These are phyloP conservation scores for Tricholauxania praeusta DNA, from an alignment of 2,888 invertebrate genomes.

Conservation along the genomic window DNA sequence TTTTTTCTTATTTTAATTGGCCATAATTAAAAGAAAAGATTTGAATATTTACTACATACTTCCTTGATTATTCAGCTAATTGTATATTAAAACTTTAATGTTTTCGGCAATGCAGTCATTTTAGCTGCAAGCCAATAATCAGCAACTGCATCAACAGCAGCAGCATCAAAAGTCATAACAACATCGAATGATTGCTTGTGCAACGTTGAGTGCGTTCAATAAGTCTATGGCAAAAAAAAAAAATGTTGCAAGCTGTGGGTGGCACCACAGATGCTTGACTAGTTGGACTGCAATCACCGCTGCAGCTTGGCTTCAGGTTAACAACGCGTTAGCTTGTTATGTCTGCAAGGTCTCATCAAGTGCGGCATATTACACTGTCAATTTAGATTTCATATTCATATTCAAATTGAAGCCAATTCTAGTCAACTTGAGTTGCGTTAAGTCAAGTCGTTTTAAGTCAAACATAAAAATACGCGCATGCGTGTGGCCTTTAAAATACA, in stretches of 20 bases:
- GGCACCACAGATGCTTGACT: background rate
- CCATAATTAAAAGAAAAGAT: no score
- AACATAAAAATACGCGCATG: conserved; percentile 6
- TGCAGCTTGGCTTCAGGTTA: background rate
- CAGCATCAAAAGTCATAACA: no score
- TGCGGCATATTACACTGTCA: background rate
- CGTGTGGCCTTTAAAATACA: conserved; percentile 16
- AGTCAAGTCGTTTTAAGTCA: conserved; percentile 5
- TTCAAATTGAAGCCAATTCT: background rate
- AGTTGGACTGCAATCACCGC: background rate
- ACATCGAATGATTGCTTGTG: no score
- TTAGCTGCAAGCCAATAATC: no score
- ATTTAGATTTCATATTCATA: background rate
- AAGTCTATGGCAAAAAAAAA: no score
- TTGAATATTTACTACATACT: no score
- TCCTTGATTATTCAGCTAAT: no score
- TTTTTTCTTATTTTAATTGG: no score
- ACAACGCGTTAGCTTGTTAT: background rate
- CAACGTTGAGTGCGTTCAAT: no score
- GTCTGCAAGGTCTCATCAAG: conserved; percentile 19
- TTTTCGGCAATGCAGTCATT: no score
- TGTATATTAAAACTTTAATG: no score
- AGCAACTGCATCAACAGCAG: no score
- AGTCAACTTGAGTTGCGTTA: background rate
- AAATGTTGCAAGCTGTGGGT: conserved; percentile 11